Evolutionary conservation across 2,888 invertebrate genomes (phyloP).

Genomic region (Timema cristinae): DNA sequence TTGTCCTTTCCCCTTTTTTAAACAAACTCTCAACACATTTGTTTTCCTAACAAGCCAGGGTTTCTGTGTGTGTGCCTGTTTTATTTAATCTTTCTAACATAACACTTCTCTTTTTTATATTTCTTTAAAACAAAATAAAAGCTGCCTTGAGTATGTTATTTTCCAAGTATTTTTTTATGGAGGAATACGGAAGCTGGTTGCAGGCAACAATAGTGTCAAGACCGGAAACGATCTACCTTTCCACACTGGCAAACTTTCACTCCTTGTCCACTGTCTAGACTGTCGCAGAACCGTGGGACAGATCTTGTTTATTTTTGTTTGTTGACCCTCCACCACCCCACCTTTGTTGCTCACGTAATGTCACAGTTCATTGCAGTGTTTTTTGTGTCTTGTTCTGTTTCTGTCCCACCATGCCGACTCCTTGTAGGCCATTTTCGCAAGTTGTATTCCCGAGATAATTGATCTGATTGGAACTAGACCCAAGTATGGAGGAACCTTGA

Average conservation of each 20-base stretch:
- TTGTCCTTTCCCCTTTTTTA: slow-evolving; percentile 17
- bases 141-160: not conserved
- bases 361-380: slow-evolving; percentile 25
- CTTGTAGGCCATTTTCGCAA: slow-evolving; percentile 98
- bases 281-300: too few species aligned
- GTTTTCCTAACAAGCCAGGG: slow-evolving; percentile 35
- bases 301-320: too few species aligned
- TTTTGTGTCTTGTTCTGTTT: slow-evolving; percentile 33
- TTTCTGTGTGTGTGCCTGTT: slow-evolving; percentile 32
- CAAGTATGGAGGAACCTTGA: slow-evolving; percentile 99
- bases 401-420: slow-evolving; percentile 40
- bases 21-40: slow-evolving; percentile 12
- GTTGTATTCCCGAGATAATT: slow-evolving; percentile 99
- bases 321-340: too few species aligned
- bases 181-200: too few species aligned
- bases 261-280: too few species aligned
- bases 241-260: too few species aligned
- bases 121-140: not conserved
- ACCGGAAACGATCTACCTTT: too few species aligned
- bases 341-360: too few species aligned
- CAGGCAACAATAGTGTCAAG: too few species aligned
- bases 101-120: not conserved
- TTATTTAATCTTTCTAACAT: slow-evolving; percentile 1
- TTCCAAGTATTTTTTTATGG: not conserved
- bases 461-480: slow-evolving; percentile 99